Evolutionary conservation across 2,797 vertebrate genomes (phyloP).

Genomic region (Rhadinocentrus ornatus): DNA sequence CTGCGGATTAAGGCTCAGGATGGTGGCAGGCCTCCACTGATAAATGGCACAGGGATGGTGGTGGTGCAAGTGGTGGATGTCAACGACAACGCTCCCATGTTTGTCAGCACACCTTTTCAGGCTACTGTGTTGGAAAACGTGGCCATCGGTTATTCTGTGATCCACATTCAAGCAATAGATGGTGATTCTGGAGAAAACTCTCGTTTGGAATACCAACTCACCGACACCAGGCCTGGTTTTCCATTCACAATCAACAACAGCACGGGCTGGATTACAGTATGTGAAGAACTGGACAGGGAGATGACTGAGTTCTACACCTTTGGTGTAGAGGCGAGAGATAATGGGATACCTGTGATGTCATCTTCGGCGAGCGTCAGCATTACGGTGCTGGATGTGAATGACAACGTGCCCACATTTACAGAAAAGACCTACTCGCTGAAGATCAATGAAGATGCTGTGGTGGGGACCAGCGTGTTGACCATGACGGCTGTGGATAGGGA

Average conservation of each 20-base stretch:
- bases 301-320: slow-evolving; percentile 92
- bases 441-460: slow-evolving; percentile 93
- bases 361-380: slow-evolving; percentile 96
- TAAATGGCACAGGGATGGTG: slow-evolving; percentile 94
- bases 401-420: slow-evolving; percentile 93
- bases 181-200: slow-evolving; percentile 93
- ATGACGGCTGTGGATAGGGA: slow-evolving; percentile 92
- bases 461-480: slow-evolving; percentile 93
- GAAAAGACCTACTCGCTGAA: slow-evolving; percentile 92
- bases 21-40: slow-evolving; percentile 93
- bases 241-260: slow-evolving; percentile 96
- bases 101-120: slow-evolving; percentile 98
- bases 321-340: slow-evolving; percentile 92
- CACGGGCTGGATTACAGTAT: slow-evolving; percentile 95
- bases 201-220: slow-evolving; percentile 90
- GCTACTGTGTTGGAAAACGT: slow-evolving; percentile 94
- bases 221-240: slow-evolving; percentile 85
- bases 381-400: slow-evolving; percentile 93
- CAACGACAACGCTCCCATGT: slow-evolving; percentile 97
- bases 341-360: slow-evolving; percentile 89
- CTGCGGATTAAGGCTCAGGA: slow-evolving; percentile 96
- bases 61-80: slow-evolving; percentile 94
- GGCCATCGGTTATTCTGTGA: slow-evolving; percentile 91
- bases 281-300: slow-evolving; percentile 91
- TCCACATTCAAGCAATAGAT: slow-evolving; percentile 96